Base-by-base conservation (phyloP, 2,113 vertebrate species). In the Microtus richardsoni region DNA sequence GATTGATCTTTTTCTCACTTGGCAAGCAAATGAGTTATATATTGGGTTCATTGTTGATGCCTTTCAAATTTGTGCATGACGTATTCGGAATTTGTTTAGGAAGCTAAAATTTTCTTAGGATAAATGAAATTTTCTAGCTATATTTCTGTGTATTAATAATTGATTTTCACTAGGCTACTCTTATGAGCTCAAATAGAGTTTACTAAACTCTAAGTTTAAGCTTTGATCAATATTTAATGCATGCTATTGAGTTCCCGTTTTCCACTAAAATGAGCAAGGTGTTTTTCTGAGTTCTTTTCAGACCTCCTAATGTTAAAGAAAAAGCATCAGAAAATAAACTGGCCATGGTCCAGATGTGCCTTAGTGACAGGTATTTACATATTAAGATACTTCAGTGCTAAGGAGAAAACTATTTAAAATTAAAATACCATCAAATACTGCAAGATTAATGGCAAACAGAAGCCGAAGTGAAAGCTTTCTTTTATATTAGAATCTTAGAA, bases 121-220 rank as follows among this genome's bases (percentile, higher is more conserved):
- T 70, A 74, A 91, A 28, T 71, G 28, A 89, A 77, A 91, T 17
- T 1, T 84, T 90, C 44, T 84, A 66, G 6, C 68, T 90, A 41
- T 11, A 80, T 75, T 33, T 84, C 30, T 60, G 17, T 66, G 39
- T 21, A 30, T 94, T 93, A 85, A 94, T 93, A 68, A 58, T 70
- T 58, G 2, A 19, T 70, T 91, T 95, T 94, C 5, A 86, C 16
- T 62, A 74, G 36, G 28, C 7, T 86, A 54, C 39, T 54, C 26
- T 94, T 85, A 92, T 78, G 21, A 95, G 87, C 82, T 90, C 36
- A 92, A 88, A 75, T 68, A 94, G 30, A 77, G 5, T 58, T 95
- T 62, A 58, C 89, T 92, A 79, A 93, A 95, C 82, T 93, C 39
- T 64, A 86, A 47, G 5, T 75, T 58, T 49, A 33, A n/a, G 7